Conservation (phyloP, 2,888 invertebrate genomes). For the Podabrus alpinus region DNA sequence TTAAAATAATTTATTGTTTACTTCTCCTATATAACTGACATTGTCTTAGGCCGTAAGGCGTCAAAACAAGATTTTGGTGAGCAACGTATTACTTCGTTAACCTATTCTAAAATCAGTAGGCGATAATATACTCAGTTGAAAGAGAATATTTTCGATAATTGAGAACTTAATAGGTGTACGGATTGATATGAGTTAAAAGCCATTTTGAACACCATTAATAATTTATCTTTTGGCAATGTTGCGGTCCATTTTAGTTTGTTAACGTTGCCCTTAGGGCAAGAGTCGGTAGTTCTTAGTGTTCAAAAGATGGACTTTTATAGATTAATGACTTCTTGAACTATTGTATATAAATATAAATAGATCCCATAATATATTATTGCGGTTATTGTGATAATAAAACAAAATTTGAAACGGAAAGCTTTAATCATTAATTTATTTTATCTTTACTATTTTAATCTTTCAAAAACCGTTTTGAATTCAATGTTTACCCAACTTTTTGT, state of each 20-base stretch:
- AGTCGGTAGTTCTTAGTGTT: background rate
- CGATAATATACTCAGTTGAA: slow-evolving; percentile 18
- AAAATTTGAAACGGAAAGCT: background rate
- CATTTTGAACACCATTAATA: slow-evolving; percentile 29
- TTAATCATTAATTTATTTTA: background rate
- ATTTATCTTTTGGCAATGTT: slow-evolving; percentile 28
- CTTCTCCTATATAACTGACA: background rate
- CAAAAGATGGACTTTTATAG: background rate
- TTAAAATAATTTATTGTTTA: slow-evolving; percentile 3
- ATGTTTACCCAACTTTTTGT: background rate
- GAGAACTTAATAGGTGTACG: slow-evolving; percentile 21
- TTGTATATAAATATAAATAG: background rate
- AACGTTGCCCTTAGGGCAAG: slow-evolving; percentile 22
- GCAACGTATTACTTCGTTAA: slow-evolving; percentile 6
- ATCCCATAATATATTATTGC: background rate
- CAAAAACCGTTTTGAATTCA: background rate
- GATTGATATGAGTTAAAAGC: slow-evolving; percentile 21
- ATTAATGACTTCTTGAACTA: slow-evolving; percentile 1
- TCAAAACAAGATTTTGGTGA: background rate
- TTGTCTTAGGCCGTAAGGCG: background rate
- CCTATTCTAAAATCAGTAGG: slow-evolving; percentile 23
- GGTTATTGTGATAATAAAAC: background rate
- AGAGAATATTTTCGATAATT: slow-evolving; percentile 24
- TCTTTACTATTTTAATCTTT: background rate
- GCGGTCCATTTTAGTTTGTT: slow-evolving; percentile 32